Percentiles rank a stretch among this genome's conserved stretches.
Evolutionary conservation across 2,797 vertebrate species (phyloP).

Genomic region (Notamacropus eugenii): DNA sequence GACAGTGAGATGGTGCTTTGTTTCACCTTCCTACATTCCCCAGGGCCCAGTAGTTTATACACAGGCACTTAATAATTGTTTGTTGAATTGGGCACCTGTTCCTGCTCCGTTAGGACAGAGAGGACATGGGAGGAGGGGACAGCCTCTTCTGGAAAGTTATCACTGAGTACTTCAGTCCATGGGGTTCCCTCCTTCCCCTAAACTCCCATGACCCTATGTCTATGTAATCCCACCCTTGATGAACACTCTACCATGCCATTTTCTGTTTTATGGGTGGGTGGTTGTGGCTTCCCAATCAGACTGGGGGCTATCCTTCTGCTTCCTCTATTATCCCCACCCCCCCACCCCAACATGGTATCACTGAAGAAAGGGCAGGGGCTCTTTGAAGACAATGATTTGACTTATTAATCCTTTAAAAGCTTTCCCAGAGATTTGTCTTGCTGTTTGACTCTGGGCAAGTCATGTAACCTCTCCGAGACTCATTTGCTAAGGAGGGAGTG

Average conservation of each 20-base stretch:
- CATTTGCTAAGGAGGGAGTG: background rate
- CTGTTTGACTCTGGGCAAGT: background rate
- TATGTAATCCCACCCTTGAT: background rate
- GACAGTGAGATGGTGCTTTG: background rate
- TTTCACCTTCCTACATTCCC: background rate
- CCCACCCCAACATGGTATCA: background rate
- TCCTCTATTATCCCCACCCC: background rate
- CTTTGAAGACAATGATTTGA: background rate
- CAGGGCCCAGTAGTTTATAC: background rate
- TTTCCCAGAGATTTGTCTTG: background rate
- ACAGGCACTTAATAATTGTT: background rate
- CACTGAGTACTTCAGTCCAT: background rate
- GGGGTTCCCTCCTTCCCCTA: background rate
- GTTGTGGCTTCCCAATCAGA: background rate
- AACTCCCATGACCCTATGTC: background rate
- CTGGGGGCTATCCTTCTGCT: background rate
- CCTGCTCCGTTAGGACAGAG: background rate
- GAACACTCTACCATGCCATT: background rate
- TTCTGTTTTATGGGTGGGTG: background rate
- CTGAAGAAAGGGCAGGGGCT: background rate
- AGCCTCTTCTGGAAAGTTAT: background rate
- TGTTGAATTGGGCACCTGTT: background rate
- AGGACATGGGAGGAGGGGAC: background rate
- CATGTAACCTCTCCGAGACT: background rate
- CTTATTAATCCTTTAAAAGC: background rate